Evolutionary conservation across 2,113 vertebrate species (phyloP).

Genomic region (Herpailurus yagouaroundi): DNA sequence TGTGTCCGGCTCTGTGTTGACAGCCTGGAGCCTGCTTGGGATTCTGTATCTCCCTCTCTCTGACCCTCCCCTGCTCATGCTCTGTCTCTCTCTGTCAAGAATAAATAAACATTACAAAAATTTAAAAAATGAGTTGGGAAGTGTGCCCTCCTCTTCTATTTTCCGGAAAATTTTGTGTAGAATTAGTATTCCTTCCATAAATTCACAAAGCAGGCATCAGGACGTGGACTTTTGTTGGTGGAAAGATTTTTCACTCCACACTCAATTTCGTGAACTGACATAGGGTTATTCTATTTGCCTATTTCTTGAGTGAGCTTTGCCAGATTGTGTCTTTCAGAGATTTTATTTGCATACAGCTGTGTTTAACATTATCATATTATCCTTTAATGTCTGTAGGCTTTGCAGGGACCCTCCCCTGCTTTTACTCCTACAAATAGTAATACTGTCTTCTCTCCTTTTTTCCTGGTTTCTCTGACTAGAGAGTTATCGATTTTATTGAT

Average conservation of each 20-base stretch:
- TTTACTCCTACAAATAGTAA: neutral
- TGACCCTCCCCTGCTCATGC: no score
- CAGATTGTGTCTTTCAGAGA: neutral
- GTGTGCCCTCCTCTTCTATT: neutral
- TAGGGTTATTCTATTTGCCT: neutral
- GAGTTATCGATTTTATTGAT: neutral
- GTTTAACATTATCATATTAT: neutral
- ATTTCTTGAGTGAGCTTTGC: neutral
- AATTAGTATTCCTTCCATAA: neutral
- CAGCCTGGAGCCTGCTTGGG: no score
- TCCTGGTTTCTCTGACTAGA: neutral
- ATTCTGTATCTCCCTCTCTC: no score
- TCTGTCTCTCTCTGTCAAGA: no score
- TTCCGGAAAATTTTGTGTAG: neutral
- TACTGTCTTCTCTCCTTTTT: neutral
- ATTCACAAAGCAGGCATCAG: neutral
- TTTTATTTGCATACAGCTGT: neutral
- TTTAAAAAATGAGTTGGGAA: neutral
- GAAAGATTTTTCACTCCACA: neutral
- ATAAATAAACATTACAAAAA: no score
- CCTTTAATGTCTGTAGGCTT: neutral
- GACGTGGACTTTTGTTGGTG: neutral
- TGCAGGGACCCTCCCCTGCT: neutral
- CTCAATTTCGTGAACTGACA: neutral
- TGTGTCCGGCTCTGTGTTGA: no score